Percentiles rank a stretch among this genome's conserved stretches.
These are phyloP conservation scores for Drosophila virilis DNA, from an alignment of 1,140 invertebrate genomes.

Conservation along the genomic window DNA sequence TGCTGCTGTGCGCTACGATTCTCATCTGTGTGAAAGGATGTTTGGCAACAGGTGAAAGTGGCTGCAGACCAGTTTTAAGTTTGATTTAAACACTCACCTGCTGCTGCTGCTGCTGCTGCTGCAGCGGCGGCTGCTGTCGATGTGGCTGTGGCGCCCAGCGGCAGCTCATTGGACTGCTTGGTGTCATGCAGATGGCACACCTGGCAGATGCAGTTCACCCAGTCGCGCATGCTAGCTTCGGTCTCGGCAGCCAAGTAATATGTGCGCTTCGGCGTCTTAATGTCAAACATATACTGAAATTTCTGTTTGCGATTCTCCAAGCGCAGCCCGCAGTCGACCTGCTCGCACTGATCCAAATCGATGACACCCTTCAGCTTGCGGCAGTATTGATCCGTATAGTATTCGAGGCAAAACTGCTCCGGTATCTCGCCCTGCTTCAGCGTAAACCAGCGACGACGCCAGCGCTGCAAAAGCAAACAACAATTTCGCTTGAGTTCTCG, in stretches of 20 bases:
- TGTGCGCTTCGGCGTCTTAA: conserved; percentile 93
- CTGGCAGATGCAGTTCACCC: conserved; percentile 97
- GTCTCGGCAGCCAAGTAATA: conserved; percentile 97
- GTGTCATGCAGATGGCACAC: conserved; percentile 93
- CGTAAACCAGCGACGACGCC: conserved; percentile 97
- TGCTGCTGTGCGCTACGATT: conserved; percentile 68
- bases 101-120: conserved; percentile 1
- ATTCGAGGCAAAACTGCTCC: conserved; percentile 96
- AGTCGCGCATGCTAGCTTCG: conserved; percentile 96
- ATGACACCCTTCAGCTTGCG: conserved; percentile 95
- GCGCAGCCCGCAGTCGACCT: conserved; percentile 94
- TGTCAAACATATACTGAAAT: conserved; percentile 94
- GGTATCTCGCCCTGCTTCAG: conserved; percentile 95
- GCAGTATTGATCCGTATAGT: conserved; percentile 94
- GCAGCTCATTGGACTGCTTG: conserved; percentile 76
- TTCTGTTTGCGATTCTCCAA: conserved; percentile 92
- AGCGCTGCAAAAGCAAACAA: conserved; percentile 89
- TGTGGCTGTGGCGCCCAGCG: conserved; percentile 48
- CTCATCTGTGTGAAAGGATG: conserved; percentile 55
- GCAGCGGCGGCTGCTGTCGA: conserved; percentile 22
- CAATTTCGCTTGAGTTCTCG: conserved; percentile 25
- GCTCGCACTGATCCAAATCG: conserved; percentile 97
- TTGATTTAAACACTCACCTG: neutral
- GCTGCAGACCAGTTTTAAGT: conserved; percentile 13
- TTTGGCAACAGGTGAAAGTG: conserved; percentile 15